A percentile compares a stretch with the other conserved stretches of the same genome.
Evolutionary conservation across 2,797 vertebrate species (phyloP).

Genomic region (Alauda arvensis): DNA sequence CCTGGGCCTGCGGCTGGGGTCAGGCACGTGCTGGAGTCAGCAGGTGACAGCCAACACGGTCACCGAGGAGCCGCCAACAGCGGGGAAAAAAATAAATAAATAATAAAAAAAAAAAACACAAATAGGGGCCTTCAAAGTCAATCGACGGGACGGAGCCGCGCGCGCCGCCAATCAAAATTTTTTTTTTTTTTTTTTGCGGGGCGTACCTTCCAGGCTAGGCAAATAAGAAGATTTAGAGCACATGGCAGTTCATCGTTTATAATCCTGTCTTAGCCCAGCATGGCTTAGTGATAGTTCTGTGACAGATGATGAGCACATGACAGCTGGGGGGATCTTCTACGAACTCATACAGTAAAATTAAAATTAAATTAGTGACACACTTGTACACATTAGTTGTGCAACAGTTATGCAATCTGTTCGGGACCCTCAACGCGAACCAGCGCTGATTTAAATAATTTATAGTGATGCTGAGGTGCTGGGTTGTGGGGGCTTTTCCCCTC

Average conservation of each 20-base stretch:
- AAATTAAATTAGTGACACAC: constrained; percentile 85
- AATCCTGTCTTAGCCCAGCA: constrained; percentile 87
- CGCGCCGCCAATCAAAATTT: constrained; percentile 71
- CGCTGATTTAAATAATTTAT: constrained; percentile 47
- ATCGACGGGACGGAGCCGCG: constrained; percentile 55
- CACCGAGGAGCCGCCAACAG: constrained; percentile 37
- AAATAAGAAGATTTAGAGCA: constrained; percentile 86
- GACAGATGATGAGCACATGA: constrained; percentile 81
- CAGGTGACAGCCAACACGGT: constrained; percentile 71
- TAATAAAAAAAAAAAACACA: too few relatives aligned
- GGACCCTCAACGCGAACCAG: constrained; percentile 35
- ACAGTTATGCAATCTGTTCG: constrained; percentile 78
- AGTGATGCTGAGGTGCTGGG: not conserved
- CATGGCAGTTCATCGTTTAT: constrained; percentile 82
- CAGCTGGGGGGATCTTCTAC: constrained; percentile 81
- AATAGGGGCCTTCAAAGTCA: constrained; percentile 72
- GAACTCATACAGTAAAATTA: constrained; percentile 78
- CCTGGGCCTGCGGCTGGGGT: constrained; percentile 56
- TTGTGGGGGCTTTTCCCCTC: not conserved
- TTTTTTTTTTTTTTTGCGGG: constrained; percentile 48
- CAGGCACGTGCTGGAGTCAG: constrained; percentile 74
- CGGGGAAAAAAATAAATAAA: too few relatives aligned
- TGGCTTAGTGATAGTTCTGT: constrained; percentile 80
- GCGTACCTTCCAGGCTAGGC: constrained; percentile 79
- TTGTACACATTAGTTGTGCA: constrained; percentile 78